Base-by-base conservation (phyloP, 2,888 invertebrate genomes). In the Caenorhabditis macrosperma region DNA sequence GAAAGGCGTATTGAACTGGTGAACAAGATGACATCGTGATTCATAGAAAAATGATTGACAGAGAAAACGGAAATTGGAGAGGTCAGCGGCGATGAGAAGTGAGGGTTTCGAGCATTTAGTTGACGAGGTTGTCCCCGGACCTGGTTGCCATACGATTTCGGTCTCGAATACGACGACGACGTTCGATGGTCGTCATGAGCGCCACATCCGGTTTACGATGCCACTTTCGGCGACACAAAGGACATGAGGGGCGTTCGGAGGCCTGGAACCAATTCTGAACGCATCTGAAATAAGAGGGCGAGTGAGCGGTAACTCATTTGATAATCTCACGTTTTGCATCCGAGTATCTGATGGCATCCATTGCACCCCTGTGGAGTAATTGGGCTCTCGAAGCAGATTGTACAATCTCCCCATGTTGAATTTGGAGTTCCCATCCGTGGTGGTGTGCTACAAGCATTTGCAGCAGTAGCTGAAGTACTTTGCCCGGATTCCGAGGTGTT, bases 381-480 rank as follows among this genome's bases (percentile, higher is more conserved):
- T 5, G 71, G 71, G 12, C 20, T 20, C 17, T 61, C 61, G 33
- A 71, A 54, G 28, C 71, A 71, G 54, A 71, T 61, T 9, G 44
- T 54, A n/a, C 71, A 71, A 3, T 71, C 61, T 28, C 71, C 71
- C 71, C 71, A 71, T 0, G 41, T 52, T 9, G 15, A 17, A 22
- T 61, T 59, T 0, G 55, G 60, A 20, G 15, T 41, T 20, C 69
- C 69, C 20, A 9, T 7, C 4, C 69, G 35, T 7, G 17, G 2
- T 2, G 60, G 52, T 15, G 50, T 15, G n/a, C 7, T 30, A n/a
- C 20, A 10, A 3, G 33, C 55, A n/a, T 20, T n/a, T 1, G 26
- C 28, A n/a, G 54, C 30, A 1, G 30, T 30, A 7, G 30, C 28
- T 17, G 46, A 46, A 46, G 46, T 46, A 7, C 20, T 46, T 20